Base-by-base conservation (phyloP, 2,888 invertebrate species). In the Xanthorhoe spadicearia region DNA sequence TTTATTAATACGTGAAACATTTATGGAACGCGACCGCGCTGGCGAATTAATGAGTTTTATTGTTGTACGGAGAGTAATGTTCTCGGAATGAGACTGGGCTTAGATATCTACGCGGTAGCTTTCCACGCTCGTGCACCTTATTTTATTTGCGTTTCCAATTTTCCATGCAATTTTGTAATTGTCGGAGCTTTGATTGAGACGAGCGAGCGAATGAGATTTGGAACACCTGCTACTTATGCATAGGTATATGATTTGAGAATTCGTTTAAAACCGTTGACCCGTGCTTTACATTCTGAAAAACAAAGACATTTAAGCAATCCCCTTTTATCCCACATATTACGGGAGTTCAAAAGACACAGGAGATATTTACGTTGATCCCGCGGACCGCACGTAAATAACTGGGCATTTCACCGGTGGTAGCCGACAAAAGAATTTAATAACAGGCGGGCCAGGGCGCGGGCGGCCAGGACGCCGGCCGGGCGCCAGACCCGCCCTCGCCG, bases 1-100 rank as follows among this genome's bases (percentile, higher is more conserved):
- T 91, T 93, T 92, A 93, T 93, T 91, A 93, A 92, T 92, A 90
- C 87, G 87, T 92, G 87, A 92, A 93, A 92, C 92, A 92, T 93
- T 92, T 89, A 92, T 90, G 88, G 89, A 87, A 88, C 89, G 83
- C 88, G 83, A 88, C 92, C 89, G 89, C 91, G 83, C 87, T 76
- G 83, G 84, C 82, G 87, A 88, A 89, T 92, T 92, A 90, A 92
- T 92, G 90, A 92, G 88, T 90, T 91, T 89, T 90, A 92, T 92
- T 93, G 92, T 92, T 92, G 82, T 81, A 82, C 84, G 80, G 86
- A 86, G 88, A 86, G 86, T 90, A 89, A 91, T 89, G 88, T 83
- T 86, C 85, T 76, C 85, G 76, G 84, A 89, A 89, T 84, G 84
- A 87, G 86, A 83, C 86, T 18, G 80, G 80, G 82, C 81, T 87